Evolutionary conservation across 1,140 invertebrate species (phyloP).

Genomic region (Caerostris darwini): DNA sequence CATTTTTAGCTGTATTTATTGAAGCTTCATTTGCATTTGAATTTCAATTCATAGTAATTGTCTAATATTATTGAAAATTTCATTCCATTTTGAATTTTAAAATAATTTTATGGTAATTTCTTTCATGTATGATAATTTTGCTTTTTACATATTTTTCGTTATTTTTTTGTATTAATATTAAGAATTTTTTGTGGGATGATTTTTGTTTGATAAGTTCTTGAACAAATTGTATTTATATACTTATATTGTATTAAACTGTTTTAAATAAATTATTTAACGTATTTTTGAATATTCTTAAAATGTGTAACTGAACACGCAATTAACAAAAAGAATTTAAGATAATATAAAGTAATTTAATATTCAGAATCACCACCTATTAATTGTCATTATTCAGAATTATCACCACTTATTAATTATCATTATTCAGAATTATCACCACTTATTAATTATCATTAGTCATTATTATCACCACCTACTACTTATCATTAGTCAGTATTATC

Average conservation of each 20-base stretch:
- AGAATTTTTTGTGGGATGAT: not conserved
- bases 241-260: not conserved
- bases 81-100: not conserved
- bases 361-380: too few species aligned
- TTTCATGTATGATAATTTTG: not conserved
- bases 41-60: not conserved
- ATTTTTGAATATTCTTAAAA: too few species aligned
- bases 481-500: too few species aligned
- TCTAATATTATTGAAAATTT: not conserved
- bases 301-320: too few species aligned
- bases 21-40: not conserved
- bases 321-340: too few species aligned
- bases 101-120: not conserved
- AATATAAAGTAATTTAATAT: too few species aligned
- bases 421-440: too few species aligned
- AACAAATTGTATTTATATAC: not conserved
- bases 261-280: not conserved
- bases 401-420: too few species aligned
- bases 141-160: not conserved
- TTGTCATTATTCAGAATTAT: too few species aligned
- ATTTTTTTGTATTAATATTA: not conserved
- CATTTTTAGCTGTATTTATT: not conserved
- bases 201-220: not conserved
- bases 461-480: too few species aligned
- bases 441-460: too few species aligned